phyloP scores from a whole-genome alignment of 2,113 vertebrate genomes.

The Tapirus terrestris region DNA sequence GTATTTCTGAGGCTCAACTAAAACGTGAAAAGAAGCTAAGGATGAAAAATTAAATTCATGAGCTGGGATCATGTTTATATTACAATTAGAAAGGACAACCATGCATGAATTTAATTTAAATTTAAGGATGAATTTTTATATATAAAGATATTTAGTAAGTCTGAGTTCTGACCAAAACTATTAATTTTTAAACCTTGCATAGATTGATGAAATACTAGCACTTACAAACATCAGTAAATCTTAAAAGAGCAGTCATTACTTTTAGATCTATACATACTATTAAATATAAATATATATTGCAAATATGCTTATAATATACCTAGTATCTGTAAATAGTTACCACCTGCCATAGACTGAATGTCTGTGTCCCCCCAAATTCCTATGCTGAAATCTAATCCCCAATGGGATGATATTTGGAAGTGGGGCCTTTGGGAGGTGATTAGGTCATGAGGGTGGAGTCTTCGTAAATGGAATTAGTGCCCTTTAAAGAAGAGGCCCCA shows the following conservation, averaged over 20 bases:
- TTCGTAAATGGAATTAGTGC: neutral
- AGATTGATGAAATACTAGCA: neutral
- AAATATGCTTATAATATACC: neutral
- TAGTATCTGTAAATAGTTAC: neutral
- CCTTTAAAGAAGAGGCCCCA: neutral
- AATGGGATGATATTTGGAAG: neutral
- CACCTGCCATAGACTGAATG: neutral
- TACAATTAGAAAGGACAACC: neutral
- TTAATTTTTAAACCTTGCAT: neutral
- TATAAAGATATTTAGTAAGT: neutral
- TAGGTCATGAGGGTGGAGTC: neutral
- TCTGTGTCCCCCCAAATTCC: neutral
- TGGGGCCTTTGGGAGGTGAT: neutral
- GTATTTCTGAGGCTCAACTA: neutral
- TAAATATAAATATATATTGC: neutral
- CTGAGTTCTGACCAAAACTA: neutral
- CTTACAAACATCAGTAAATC: neutral
- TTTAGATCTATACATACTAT: neutral
- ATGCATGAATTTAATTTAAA: neutral
- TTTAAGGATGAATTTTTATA: neutral
- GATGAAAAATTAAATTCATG: slow-evolving; percentile 36
- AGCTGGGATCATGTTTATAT: neutral
- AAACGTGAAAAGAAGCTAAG: slow-evolving; percentile 16
- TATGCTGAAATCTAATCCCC: neutral
- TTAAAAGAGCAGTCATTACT: neutral